Evolutionary conservation across 2,113 vertebrate species (phyloP), one percentile per base, ranked within the genome.

Genomic region (Rhabdornis inornatus): DNA sequence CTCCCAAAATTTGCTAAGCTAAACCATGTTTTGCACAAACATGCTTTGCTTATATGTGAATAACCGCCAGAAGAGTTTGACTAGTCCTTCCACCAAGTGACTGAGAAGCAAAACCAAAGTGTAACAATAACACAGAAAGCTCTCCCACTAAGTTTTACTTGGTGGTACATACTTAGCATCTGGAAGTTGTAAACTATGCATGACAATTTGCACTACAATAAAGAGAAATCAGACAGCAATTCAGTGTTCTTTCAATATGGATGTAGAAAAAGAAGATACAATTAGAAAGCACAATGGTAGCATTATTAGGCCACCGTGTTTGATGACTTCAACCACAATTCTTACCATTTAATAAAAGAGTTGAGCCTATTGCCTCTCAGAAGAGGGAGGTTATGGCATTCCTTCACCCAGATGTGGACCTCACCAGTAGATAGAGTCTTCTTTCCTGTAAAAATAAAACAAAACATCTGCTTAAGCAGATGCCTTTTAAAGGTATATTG

Each of bases 331-430:
- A 70, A 35, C 60, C 21, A 42, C 40, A 56, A 42, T 39, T 88
- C 63, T 94, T 98, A 99, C 99, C 99, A 99, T 98, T 99, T 99
- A 37, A 99, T 98, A 93, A 99, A 99, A 6, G 99, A 98, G 97
- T 99, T 99, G 39, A 99, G 98, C 60, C 95, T 95, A 57, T 96
- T 97, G 82, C 98, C 98, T 94, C 98, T 98, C 63, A 98, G 96
- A 61, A 97, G 71, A 47, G 98, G 98, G 42, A 99, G 98, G 91
- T 99, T 98, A 79, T 97, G 98, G 96, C 99, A 99, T 84, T 99
- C 99, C 91, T 99, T 99, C 88, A 99, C 98, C 99, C 99, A 99
- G 95, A 99, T 99, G 69, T 99, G 99, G 27, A 99, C 98, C 92
- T 99, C 99, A 64, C 99, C 98, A 40, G 98, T 98, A 83, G 95